Evolutionary conservation across 64 coral and sea anemone genomes (phyloP), one percentile per base, ranked within the genome.

Genomic region (Dendrophyllia cribrosa): DNA sequence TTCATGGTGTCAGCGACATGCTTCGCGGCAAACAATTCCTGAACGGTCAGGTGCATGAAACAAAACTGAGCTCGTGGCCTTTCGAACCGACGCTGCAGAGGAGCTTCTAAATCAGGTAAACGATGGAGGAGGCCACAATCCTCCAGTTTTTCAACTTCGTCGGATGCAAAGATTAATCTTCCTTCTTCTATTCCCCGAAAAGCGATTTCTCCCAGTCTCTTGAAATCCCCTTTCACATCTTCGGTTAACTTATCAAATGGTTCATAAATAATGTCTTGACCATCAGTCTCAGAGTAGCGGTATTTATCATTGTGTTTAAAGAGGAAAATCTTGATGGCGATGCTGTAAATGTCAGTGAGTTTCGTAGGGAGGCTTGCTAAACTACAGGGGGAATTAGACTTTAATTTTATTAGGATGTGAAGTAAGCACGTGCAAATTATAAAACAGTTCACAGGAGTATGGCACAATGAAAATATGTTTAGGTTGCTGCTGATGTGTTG

Each of bases 11-110:
- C 68, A 11, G 87, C 53, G 20, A 95, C 65, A 52, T 51, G 21
- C 17, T 64, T 14, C 62, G 94, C 94, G 21, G 94, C 94, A 15
- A 95, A 55, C 22, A 95, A 91, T 55, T 95, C 94, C 51, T 95
- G 94, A 7, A 91, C 7, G 44, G 94, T 95, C 16, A 91, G 56
- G 82, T 95, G 94, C 14, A 91, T 69, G 10, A 95, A 95, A n/a
- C 83, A 92, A 26, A 50, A 95, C 23, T 88, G 61, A 11, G 82
- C 59, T 52, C n/a, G 19, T 21, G 51, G 48, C 2, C 26, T 19
- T 7, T 84, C 80, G 12, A 56, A 6, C 6, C 3, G 3, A 2
- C 17, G 1, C 7, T 48, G 60, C 6, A 45, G 7, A 5, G 13
- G 25, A 53, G 17, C 20, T 24, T 61, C n/a, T 14, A 58, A 44